Base-by-base conservation (phyloP, 2,888 invertebrate genomes). In the Notodonta dromedarius region DNA sequence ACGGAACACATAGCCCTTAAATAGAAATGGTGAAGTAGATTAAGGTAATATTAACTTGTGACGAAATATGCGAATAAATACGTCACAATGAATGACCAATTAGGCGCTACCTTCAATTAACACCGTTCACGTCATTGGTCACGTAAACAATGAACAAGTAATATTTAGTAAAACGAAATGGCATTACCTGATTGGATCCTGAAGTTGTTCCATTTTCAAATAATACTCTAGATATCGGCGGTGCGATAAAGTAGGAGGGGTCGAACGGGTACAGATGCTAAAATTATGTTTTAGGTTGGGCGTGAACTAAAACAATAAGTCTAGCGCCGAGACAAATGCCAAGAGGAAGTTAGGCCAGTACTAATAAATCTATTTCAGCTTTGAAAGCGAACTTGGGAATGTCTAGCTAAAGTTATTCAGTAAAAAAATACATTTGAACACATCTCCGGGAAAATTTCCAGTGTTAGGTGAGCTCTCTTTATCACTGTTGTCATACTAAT, bases 101-200 rank as follows among this genome's bases (percentile, higher is more conserved):
- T 46, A 46, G 4, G 0, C n/a, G n/a, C 13, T n/a, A n/a, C 13
- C 46, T 46, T n/a, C n/a, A 46, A 46, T 46, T 5, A n/a, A 46
- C 46, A 46, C n/a, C 5, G 46, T 13, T n/a, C 46, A n/a, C n/a
- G 46, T n/a, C 46, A 46, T 46, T n/a, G 46, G 46, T 46, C 24
- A 24, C 24, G 24, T 46, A n/a, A n/a, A n/a, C 46, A 46, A 9
- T 46, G 46, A n/a, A n/a, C 13, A 7, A 35, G 7, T 35, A 35
- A 35, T 7, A 2, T 35, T 54, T 46, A 46, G 8, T n/a, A 53
- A 59, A 56, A 60, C 58, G 42, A 39, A 48, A 57, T 40, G 24
- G 51, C 65, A 62, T 68, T 68, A 71, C 71, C 61, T 63, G 69
- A 71, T 68, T 63, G 68, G 61, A 11, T 61, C 59, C 42, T 56